Percentiles rank a stretch among this genome's conserved stretches.
Evolutionary conservation across 2,797 vertebrate species (phyloP).

Genomic region (Coracias cyanogaster): DNA sequence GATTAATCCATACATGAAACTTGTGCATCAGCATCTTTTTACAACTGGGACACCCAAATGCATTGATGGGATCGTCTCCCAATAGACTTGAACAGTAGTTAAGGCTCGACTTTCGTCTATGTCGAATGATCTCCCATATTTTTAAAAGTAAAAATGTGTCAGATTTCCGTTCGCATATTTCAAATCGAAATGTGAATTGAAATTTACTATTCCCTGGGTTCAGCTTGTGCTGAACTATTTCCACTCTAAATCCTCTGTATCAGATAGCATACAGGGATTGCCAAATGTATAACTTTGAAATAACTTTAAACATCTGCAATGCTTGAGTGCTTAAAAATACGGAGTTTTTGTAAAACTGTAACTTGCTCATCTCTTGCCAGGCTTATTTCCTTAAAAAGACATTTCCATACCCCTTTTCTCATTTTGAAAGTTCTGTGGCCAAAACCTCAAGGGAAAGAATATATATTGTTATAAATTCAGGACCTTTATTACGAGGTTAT

Average conservation of each 20-base stretch:
- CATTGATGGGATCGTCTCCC: background rate
- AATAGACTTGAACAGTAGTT: background rate
- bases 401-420: background rate
- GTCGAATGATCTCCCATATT: background rate
- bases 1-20: background rate
- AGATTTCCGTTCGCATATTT: background rate
- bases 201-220: background rate
- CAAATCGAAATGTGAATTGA: background rate
- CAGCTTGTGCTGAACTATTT: background rate
- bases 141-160: background rate
- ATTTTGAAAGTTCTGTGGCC: background rate
- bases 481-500: background rate
- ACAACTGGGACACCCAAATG: fast-evolving
- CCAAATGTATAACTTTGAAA: background rate
- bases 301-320: background rate
- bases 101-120: background rate
- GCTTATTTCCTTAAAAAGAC: background rate
- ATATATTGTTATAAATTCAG: background rate
- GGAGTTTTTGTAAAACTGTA: background rate
- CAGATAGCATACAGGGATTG: background rate
- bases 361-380: background rate
- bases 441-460: background rate
- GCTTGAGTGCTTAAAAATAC: background rate
- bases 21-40: background rate
- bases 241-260: background rate